Conservation (phyloP, 2,888 invertebrate genomes). For the Apodemia zela region DNA sequence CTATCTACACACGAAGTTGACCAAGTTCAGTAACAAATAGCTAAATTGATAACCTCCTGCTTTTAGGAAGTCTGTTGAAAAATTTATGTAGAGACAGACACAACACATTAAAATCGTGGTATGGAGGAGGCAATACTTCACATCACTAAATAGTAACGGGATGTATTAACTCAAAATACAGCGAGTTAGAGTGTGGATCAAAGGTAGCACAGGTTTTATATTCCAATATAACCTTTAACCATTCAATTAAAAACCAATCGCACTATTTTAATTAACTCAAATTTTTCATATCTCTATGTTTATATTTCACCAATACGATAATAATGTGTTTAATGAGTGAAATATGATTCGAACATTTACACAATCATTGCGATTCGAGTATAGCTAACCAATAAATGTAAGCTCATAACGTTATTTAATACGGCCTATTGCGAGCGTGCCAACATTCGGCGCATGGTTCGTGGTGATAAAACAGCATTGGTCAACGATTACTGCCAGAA, state of each 20-base stretch:
- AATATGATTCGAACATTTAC: constrained; percentile 33
- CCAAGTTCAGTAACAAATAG: too few species aligned
- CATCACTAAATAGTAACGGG: neutral
- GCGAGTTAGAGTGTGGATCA: neutral
- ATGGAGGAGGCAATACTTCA: too few species aligned
- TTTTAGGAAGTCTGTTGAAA: too few species aligned
- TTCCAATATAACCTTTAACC: neutral
- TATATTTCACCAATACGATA: neutral
- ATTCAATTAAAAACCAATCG: neutral
- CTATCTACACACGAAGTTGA: too few species aligned
- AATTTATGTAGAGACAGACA: too few species aligned
- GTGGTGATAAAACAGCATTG: constrained; percentile 48
- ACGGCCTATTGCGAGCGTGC: constrained; percentile 43
- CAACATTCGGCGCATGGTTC: constrained; percentile 49
- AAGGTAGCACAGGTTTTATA: neutral
- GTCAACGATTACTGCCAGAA: constrained; percentile 18
- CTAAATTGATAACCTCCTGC: too few species aligned
- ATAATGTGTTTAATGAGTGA: constrained; percentile 21
- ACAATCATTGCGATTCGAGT: constrained; percentile 31
- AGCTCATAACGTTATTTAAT: constrained; percentile 45
- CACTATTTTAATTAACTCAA: neutral
- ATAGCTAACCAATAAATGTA: constrained; percentile 41
- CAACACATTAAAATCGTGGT: too few species aligned
- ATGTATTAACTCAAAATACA: neutral
- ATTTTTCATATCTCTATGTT: neutral